These are phyloP conservation scores for Clanis bilineata DNA, from an alignment of 2,888 invertebrate species.

Conservation along the genomic window DNA sequence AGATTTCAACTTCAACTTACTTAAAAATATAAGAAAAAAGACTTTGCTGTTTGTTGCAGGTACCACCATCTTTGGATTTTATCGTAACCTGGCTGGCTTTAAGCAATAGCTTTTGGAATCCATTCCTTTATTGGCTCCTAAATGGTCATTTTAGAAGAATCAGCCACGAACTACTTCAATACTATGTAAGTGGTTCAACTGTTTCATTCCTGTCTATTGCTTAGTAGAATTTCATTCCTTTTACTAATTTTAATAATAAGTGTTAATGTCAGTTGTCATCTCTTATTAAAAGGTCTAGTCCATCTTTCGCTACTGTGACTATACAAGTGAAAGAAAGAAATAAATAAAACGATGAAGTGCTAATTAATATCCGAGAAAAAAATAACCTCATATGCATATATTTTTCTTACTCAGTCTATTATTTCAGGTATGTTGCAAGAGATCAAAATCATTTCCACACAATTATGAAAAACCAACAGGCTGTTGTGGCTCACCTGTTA, in stretches of 20 bases:
- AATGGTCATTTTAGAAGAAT: constrained; percentile 93
- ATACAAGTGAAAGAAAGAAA: too few species aligned
- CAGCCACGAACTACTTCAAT: constrained; percentile 88
- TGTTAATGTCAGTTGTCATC: too few species aligned
- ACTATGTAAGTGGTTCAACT: constrained; percentile 82
- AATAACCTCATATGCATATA: not conserved
- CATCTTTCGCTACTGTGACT: too few species aligned
- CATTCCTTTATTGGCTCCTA: constrained; percentile 93
- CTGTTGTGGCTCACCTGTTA: constrained; percentile 73
- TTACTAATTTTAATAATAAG: too few species aligned
- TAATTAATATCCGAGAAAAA: too few species aligned
- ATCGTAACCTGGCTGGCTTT: constrained; percentile 93
- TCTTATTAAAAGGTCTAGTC: too few species aligned
- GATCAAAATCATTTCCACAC: constrained; percentile 59
- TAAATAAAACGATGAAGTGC: too few species aligned
- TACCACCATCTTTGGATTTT: constrained; percentile 91
- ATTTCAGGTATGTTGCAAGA: constrained; percentile 70
- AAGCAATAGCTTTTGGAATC: constrained; percentile 95
- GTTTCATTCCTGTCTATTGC: too few species aligned
- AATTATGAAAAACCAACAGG: constrained; percentile 72
- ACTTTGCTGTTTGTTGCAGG: constrained; percentile 69
- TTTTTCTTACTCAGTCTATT: not conserved
- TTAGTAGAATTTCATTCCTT: too few species aligned
- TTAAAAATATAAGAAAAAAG: too few species aligned
- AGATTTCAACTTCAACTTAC: too few species aligned